Conservation (phyloP, 2,113 vertebrate genomes). For the Heterochromis multidens region DNA sequence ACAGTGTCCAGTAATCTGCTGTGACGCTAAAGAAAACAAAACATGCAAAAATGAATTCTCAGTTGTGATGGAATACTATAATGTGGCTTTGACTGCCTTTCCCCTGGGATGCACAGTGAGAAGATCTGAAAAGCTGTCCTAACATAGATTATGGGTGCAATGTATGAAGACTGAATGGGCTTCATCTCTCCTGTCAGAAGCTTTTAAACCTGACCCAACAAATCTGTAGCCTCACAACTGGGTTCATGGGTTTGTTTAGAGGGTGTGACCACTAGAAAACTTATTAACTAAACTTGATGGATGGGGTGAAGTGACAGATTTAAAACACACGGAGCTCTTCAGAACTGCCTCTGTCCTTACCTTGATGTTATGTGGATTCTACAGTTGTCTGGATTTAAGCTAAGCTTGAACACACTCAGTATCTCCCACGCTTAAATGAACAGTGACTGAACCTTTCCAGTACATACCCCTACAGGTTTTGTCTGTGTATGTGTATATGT, state of each 20-base stretch:
- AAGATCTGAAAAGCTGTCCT: neutral
- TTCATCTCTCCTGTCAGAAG: neutral
- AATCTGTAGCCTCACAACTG: neutral
- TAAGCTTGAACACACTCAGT: neutral
- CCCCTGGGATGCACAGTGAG: neutral
- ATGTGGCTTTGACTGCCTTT: neutral
- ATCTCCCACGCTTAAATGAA: neutral
- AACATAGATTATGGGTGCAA: neutral
- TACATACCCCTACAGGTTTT: neutral
- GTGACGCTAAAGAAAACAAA: neutral
- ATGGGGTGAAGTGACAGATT: neutral
- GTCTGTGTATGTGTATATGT: neutral
- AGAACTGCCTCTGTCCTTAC: neutral
- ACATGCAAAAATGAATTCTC: neutral
- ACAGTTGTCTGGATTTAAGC: neutral
- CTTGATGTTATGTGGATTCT: neutral
- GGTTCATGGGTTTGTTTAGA: neutral
- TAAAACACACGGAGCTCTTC: neutral
- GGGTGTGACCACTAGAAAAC: neutral
- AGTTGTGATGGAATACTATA: neutral
- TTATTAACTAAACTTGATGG: neutral
- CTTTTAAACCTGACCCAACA: neutral
- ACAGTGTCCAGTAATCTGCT: neutral
- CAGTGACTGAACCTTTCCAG: neutral
- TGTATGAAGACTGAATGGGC: neutral